phyloP scores from a whole-genome alignment of 2,113 vertebrate genomes.

The Oryzias melastigma region DNA sequence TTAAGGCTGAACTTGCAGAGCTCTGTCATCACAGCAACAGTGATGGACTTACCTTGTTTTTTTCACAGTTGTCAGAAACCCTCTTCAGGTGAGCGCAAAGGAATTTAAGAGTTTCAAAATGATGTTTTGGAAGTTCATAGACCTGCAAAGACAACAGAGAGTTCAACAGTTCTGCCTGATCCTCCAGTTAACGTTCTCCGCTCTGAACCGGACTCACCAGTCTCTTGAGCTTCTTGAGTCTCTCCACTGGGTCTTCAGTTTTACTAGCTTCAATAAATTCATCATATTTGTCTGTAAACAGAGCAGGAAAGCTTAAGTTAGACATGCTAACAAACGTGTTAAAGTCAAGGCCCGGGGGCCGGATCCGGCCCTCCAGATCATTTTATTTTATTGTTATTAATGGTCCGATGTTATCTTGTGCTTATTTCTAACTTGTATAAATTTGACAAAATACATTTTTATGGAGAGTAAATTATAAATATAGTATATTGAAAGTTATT shows the following conservation, averaged over 20 bases:
- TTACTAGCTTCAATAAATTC: constrained; percentile 98
- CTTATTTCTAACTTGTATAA: too few relatives aligned
- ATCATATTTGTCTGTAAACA: constrained; percentile 87
- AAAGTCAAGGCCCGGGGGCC: too few relatives aligned
- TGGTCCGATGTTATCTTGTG: too few relatives aligned
- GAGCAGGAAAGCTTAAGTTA: constrained; percentile 11
- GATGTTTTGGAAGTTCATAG: constrained; percentile 90
- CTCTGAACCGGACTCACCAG: constrained; percentile 80
- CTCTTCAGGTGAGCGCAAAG: constrained; percentile 94
- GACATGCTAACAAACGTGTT: not conserved
- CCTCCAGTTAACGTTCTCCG: not conserved
- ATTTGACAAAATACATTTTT: too few relatives aligned
- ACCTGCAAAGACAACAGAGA: constrained; percentile 74
- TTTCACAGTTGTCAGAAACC: constrained; percentile 96
- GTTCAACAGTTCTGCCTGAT: not conserved
- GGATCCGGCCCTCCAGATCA: too few relatives aligned
- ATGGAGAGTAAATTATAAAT: too few relatives aligned
- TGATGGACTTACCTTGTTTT: constrained; percentile 87
- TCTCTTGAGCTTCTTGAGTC: constrained; percentile 91
- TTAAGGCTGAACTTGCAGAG: too few relatives aligned
- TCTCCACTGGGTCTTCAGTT: constrained; percentile 90
- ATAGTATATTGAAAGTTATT: too few relatives aligned
- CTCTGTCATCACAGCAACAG: too few relatives aligned
- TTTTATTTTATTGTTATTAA: too few relatives aligned
- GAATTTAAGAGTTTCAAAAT: constrained; percentile 96